phyloP scores from a whole-genome alignment of 2,888 invertebrate genomes.

The Lepeophtheirus nordmannii region DNA sequence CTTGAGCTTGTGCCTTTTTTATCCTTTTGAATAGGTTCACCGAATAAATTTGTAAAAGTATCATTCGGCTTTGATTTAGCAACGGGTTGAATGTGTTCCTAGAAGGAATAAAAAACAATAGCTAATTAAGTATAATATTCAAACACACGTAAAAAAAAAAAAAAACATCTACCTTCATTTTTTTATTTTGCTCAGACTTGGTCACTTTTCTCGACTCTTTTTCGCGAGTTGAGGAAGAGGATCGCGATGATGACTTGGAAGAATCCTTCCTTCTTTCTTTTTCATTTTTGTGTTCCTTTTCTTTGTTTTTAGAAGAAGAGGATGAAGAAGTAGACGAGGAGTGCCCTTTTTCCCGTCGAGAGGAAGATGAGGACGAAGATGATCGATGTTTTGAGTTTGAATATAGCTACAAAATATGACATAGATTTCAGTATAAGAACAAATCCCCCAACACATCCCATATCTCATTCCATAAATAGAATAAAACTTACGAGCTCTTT shows the following conservation, averaged over 20 bases:
- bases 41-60: conserved; percentile 15
- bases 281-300: not conserved
- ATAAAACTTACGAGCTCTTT: not conserved
- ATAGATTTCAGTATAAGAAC: not conserved
- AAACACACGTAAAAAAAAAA: too few species aligned
- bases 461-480: not conserved
- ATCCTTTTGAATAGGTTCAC: conserved; percentile 20
- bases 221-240: not conserved
- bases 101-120: not conserved
- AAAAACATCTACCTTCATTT: not conserved
- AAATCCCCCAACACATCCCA: not conserved
- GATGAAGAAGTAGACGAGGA: not conserved
- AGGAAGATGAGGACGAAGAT: not conserved
- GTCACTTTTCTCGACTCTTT: not conserved
- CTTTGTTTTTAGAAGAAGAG: not conserved
- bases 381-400: not conserved
- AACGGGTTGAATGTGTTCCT: not conserved
- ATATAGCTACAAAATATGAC: not conserved
- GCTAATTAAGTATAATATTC: too few species aligned
- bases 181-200: not conserved
- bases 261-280: not conserved
- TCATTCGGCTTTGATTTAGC: conserved; percentile 10
- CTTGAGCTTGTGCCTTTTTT: not conserved
- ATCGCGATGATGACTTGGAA: not conserved
- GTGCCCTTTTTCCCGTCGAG: not conserved